Percentiles rank a stretch among this genome's conserved stretches.
Evolutionary conservation across 2,888 invertebrate species (phyloP).

Genomic region (Prenolepis imparis): DNA sequence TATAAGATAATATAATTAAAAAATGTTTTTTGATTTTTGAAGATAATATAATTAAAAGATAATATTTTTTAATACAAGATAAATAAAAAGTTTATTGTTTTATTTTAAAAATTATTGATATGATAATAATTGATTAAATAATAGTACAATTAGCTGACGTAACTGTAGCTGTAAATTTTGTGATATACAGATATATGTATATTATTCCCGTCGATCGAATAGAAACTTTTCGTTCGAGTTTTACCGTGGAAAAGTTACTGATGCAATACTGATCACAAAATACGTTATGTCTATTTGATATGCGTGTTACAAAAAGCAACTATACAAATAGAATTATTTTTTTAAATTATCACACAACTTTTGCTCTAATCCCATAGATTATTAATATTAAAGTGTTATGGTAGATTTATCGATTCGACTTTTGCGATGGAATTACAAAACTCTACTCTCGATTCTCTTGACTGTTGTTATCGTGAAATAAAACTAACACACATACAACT

Average conservation of each 20-base stretch:
- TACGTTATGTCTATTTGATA: slow-evolving; percentile 14
- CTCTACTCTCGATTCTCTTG: not conserved
- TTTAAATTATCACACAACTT: slow-evolving; percentile 1
- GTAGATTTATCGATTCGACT: not conserved
- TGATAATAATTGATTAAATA: not conserved
- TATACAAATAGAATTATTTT: not conserved
- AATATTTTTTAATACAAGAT: not conserved
- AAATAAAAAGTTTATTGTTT: not conserved
- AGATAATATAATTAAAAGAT: not conserved
- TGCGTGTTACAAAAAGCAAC: not conserved
- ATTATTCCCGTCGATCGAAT: not conserved
- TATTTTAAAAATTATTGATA: not conserved
- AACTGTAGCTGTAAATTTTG: not conserved
- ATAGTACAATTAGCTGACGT: slow-evolving; percentile 11
- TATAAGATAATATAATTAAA: not conserved
- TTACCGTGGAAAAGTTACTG: slow-evolving; percentile 17
- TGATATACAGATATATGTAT: too few species aligned
- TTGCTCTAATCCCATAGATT: not conserved
- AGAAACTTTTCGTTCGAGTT: slow-evolving; percentile 23
- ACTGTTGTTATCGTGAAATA: not conserved
- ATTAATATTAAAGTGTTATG: not conserved
- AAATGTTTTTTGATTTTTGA: too few species aligned
- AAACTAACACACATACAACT: not conserved
- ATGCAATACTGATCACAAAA: slow-evolving; percentile 1
- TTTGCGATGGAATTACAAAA: not conserved